Evolutionary conservation across 2,888 invertebrate species (phyloP).

Genomic region (Euzophera pinguis): DNA sequence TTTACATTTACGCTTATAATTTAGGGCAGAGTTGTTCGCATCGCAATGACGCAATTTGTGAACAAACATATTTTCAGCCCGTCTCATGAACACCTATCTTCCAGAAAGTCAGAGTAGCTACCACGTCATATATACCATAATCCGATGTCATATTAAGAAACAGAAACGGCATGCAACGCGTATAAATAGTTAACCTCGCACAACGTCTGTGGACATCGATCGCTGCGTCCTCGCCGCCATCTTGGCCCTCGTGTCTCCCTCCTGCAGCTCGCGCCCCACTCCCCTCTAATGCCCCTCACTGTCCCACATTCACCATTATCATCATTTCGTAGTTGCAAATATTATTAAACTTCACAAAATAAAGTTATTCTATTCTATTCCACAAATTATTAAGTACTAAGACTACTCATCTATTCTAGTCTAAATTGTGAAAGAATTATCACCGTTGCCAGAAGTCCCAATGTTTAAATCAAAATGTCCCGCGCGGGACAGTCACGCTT

Average conservation of each 20-base stretch:
- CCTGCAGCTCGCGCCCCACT: constrained; percentile 55
- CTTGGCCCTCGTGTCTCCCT: constrained; percentile 76
- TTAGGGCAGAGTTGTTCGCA: neutral
- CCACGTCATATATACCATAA: neutral
- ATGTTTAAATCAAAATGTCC: too few relatives aligned
- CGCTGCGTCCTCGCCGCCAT: constrained; percentile 78
- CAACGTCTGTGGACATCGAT: constrained; percentile 77
- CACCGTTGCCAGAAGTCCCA: too few relatives aligned
- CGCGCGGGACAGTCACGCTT: too few relatives aligned
- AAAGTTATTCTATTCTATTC: too few relatives aligned
- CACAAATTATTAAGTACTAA: too few relatives aligned
- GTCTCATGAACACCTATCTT: too few relatives aligned
- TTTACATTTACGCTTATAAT: constrained; percentile 13
- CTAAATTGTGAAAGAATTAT: too few relatives aligned
- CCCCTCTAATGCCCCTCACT: constrained; percentile 65
- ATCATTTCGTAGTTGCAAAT: constrained; percentile 61
- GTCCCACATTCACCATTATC: constrained; percentile 70
- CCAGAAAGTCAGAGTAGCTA: too few relatives aligned
- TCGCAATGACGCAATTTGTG: constrained; percentile 3
- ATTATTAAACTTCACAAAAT: too few relatives aligned
- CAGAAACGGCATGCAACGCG: constrained; percentile 61
- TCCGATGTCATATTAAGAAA: constrained; percentile 17
- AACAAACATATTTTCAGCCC: too few relatives aligned
- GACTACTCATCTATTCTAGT: too few relatives aligned
- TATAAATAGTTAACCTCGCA: constrained; percentile 74